phyloP scores from a whole-genome alignment of 2,888 invertebrate genomes.

The Acleris cristana region DNA sequence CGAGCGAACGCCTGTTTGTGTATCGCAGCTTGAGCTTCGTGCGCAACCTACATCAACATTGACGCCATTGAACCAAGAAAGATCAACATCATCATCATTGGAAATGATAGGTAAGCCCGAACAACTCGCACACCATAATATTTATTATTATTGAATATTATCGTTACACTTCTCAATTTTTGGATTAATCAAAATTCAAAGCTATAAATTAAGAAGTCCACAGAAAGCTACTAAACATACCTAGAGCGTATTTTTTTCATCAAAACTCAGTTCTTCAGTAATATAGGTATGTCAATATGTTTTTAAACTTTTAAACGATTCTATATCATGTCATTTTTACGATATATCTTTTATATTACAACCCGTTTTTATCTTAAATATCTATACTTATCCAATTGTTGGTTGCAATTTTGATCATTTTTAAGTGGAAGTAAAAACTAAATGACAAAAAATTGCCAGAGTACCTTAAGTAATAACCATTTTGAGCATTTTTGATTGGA shows the following conservation, averaged over 20 bases:
- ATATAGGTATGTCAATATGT: no score
- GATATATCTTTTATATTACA: no score
- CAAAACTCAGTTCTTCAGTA: no score
- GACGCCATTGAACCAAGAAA: slow-evolving; percentile 70
- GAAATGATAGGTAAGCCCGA: slow-evolving; percentile 76
- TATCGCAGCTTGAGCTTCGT: slow-evolving; percentile 53
- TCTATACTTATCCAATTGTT: no score
- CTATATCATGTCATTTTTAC: no score
- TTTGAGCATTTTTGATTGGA: not conserved
- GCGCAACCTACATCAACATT: slow-evolving; percentile 82
- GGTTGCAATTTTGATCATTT: not conserved
- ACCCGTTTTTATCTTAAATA: no score
- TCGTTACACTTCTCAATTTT: not conserved
- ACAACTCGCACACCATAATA: slow-evolving; percentile 20
- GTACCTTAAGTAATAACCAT: not conserved
- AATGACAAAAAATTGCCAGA: not conserved
- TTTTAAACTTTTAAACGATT: no score
- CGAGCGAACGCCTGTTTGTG: slow-evolving; percentile 58
- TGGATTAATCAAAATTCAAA: not conserved
- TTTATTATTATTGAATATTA: slow-evolving; percentile 1
- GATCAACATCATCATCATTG: slow-evolving; percentile 60
- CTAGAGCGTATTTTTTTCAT: no score
- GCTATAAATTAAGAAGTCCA: not conserved
- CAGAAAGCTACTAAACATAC: no score
- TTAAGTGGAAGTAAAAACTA: not conserved